Base-by-base conservation (phyloP, 2,113 vertebrate species). In the Limanda limanda region DNA sequence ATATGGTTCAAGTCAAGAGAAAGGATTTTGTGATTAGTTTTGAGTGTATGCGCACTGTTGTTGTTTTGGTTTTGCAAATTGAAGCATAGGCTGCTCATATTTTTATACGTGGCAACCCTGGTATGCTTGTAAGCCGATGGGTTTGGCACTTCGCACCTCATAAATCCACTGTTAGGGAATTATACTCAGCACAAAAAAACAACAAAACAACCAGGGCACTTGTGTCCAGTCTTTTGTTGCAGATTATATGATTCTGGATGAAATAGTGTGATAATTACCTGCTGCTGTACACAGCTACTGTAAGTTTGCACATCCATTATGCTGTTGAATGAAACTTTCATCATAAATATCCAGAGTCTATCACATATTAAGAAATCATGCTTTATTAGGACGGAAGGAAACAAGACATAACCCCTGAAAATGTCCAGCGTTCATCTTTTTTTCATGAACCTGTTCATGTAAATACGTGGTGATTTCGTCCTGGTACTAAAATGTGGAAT, bases 41-140 rank as follows among this genome's bases (percentile, higher is more conserved):
- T 63, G 57, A 59, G 59, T 68, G 10, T 35, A 5, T 35, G 18
- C 57, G 13, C 10, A 6, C 31, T 1, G 0, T 45, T 21, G 15
- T 20, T 76, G 45, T 54, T 23, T 37, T 48, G 45, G 51, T 54
- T 54, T 54, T 54, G 51, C 51, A 54, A 54, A 21, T 54, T 9
- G 8, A 54, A n/a, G 20, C 20, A 57, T 24, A 10, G 15, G 55
- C 55, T 57, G 55, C 23, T 57, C 23, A 15, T 13, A 57, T 57
- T 24, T 57, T 24, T 56, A 24, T 1, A 20, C 17, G 1, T 8
- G 7, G 20, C 18, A 18, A 31, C 24, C 3, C 1, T 25, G 24
- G 52, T 54, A 15, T 73, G 58, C 45, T 63, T 58, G 65, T 66
- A 74, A 86, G 24, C 61, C 0, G 9, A 35, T 65, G 17, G 37